Evolutionary conservation across 2,888 invertebrate genomes (phyloP).

Genomic region (Cheilosia soror): DNA sequence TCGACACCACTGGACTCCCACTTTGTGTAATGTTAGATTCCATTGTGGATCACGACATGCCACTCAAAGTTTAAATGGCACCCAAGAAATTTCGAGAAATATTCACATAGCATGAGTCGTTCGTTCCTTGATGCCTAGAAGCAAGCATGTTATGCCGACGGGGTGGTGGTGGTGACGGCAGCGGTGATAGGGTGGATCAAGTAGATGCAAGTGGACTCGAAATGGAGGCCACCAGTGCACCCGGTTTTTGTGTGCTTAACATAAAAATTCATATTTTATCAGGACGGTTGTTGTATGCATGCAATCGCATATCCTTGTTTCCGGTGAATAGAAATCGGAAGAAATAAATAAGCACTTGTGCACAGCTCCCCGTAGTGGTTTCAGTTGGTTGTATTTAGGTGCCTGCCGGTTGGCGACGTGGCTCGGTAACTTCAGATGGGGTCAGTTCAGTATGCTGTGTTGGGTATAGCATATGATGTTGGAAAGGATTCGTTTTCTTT

Average conservation of each 20-base stretch:
- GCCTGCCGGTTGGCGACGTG: background rate
- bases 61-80: conserved; percentile 63
- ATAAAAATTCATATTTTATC: conserved; percentile 74
- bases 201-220: conserved; percentile 52
- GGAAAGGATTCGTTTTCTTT: background rate
- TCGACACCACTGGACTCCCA: conserved; percentile 21
- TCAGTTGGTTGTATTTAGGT: conserved; percentile 5
- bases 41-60: conserved; percentile 58
- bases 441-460: background rate
- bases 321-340: conserved; percentile 73
- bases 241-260: conserved; percentile 55
- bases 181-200: conserved; percentile 36
- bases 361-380: conserved; percentile 12
- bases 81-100: conserved; percentile 61
- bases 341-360: conserved; percentile 73
- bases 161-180: background rate
- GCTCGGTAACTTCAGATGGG: background rate
- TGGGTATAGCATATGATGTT: background rate
- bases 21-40: conserved; percentile 17
- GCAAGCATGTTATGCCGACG: conserved; percentile 17
- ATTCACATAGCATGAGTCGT: conserved; percentile 50
- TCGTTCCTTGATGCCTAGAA: conserved; percentile 37
- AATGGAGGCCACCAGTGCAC: conserved; percentile 54
- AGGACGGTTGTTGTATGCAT: conserved; percentile 67
- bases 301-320: conserved; percentile 74